Conservation (phyloP, 2,113 vertebrate genomes). For the Engraulis encrasicolus region DNA sequence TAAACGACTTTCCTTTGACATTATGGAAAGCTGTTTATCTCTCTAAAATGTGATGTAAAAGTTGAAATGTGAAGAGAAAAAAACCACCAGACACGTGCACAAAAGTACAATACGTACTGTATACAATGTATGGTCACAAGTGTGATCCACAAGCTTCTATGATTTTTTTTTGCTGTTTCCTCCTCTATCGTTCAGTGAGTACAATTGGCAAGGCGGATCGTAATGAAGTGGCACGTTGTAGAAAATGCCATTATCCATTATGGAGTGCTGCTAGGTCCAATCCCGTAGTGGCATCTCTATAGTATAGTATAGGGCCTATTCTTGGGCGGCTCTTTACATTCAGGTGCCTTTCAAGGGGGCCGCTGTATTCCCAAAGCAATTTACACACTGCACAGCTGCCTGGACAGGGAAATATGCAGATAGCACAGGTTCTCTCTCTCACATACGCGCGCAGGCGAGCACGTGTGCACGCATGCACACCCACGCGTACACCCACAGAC, state of each 20-base stretch:
- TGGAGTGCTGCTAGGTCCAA: background rate
- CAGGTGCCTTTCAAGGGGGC: constrained; percentile 4
- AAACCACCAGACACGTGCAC: background rate
- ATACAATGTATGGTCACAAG: too few species aligned
- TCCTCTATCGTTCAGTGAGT: background rate
- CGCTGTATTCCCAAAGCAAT: background rate
- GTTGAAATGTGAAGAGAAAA: background rate
- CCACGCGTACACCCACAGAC: too few species aligned
- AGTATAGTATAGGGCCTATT: background rate
- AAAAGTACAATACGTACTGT: background rate
- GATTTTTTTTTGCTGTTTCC: background rate
- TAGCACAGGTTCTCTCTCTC: background rate
- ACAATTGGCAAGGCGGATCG: background rate
- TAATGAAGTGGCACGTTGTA: background rate
- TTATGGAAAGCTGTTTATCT: background rate
- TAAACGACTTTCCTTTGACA: background rate
- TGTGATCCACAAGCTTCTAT: background rate
- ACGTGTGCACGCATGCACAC: too few species aligned
- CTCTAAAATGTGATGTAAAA: background rate
- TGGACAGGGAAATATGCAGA: background rate
- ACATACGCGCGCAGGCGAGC: too few species aligned
- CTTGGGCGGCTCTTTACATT: background rate
- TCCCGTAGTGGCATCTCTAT: background rate
- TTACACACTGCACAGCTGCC: background rate
- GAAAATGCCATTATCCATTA: background rate